A percentile compares a stretch with the other conserved stretches of the same genome.
These are phyloP conservation scores for Pangasius mekongensis DNA, from an alignment of 2,797 vertebrate genomes.

Conservation along the genomic window DNA sequence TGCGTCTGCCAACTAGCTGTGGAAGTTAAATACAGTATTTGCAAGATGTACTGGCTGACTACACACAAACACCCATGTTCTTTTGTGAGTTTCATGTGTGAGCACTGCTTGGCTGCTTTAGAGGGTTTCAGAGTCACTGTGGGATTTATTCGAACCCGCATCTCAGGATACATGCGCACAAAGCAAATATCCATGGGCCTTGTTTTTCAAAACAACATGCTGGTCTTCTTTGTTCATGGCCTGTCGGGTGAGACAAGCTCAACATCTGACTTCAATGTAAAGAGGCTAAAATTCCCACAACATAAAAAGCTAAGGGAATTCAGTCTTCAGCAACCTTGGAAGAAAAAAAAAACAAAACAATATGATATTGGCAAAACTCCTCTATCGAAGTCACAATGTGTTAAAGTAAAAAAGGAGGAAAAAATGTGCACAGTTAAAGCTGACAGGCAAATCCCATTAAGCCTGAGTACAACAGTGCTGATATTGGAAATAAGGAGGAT, in stretches of 20 bases:
- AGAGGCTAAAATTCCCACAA: constrained; percentile 35
- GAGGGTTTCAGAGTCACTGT: background rate
- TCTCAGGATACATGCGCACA: constrained; percentile 17
- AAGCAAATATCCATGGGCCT: constrained; percentile 4
- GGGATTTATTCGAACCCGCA: constrained; percentile 21
- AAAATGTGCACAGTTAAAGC: constrained; percentile 66
- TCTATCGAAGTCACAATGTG: constrained; percentile 59
- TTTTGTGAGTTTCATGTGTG: background rate
- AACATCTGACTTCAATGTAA: constrained; percentile 39
- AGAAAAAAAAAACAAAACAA: constrained; percentile 48
- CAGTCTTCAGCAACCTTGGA: constrained; percentile 25
- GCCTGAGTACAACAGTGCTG: constrained; percentile 65
- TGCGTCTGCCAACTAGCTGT: background rate
- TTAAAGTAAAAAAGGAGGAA: constrained; percentile 43
- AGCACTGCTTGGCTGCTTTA: constrained; percentile 9
- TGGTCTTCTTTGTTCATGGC: constrained; percentile 2
- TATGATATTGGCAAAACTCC: constrained; percentile 63
- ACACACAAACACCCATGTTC: background rate
- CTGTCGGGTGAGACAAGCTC: constrained; percentile 35
- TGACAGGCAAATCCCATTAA: constrained; percentile 63
- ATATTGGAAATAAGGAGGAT: constrained; percentile 62
- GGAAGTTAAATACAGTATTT: background rate
- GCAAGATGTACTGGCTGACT: background rate
- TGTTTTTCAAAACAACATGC: constrained; percentile 22
- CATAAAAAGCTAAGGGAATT: constrained; percentile 33